Percentiles rank a stretch among this genome's conserved stretches.
phyloP scores from a whole-genome alignment of 2,113 vertebrate genomes.

The Mustela lutreola region DNA sequence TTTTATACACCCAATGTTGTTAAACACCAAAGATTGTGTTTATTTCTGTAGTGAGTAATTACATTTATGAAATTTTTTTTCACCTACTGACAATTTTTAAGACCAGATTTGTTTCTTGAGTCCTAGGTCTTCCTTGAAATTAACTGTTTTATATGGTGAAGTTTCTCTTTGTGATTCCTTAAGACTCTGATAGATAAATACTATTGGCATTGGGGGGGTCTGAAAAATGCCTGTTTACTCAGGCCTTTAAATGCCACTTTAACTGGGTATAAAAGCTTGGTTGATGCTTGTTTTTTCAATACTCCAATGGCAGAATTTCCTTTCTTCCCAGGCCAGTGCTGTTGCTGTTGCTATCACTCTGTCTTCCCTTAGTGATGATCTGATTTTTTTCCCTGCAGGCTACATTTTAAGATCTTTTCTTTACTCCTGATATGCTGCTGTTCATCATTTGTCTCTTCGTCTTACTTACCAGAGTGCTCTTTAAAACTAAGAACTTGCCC shows the following conservation, averaged over 20 bases:
- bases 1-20: background rate
- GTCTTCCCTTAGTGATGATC: background rate
- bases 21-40: background rate
- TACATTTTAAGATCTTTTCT: background rate
- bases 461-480: background rate
- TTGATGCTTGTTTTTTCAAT: background rate
- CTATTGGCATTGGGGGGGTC: background rate
- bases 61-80: background rate
- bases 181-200: background rate
- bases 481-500: background rate
- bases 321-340: background rate
- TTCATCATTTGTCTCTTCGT: slow-evolving; percentile 28
- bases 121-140: background rate
- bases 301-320: background rate
- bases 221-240: background rate
- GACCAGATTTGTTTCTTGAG: background rate
- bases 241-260: background rate
- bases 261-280: slow-evolving; percentile 48
- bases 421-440: background rate
- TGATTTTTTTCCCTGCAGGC: background rate
- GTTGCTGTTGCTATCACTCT: background rate
- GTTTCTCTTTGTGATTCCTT: slow-evolving; percentile 29
- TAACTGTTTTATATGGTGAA: background rate
- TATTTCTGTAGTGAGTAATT: background rate
- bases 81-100: background rate